Evolutionary conservation across 2,888 invertebrate genomes (phyloP), one percentile per base, ranked within the genome.

Genomic region (Spilosoma lubricipeda): DNA sequence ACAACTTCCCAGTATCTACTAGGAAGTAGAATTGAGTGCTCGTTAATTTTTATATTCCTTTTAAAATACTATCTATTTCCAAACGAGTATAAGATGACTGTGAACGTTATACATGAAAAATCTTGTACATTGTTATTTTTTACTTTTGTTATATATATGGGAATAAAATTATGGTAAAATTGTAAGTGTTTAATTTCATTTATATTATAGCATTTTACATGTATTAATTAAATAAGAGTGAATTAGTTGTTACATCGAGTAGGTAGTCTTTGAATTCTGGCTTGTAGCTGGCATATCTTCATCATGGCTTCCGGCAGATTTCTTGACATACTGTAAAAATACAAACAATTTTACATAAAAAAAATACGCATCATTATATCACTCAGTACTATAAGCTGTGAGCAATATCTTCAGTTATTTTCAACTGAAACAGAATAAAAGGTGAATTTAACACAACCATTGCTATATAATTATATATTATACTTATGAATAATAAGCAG

Each of bases 241-340:
- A 11, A 71, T 66, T 73, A 73, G 82, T 45, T 75, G 77, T 93
- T 93, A 95, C 94, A 95, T 94, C 76, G 93, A 89, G 82, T 96
- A 95, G 77, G 95, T 94, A 18, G 94, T 90, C 86, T 96, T 96
- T 66, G 95, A 92, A 78, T 94, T 94, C 86, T 95, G 95, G 79
- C 93, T 93, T 70, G 95, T 91, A 23, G 94, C 94, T 77, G 96
- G 93, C 79, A 96, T 91, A 77, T 97, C 97, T 86, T 97, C 97
- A 74, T 97, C 97, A 80, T 96, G 96, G 86, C 94, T 96, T 74
- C 96, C 96, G 72, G 95, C 93, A 71, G 96, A 96, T 89, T 97
- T 97, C 88, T 97, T 97, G 67, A 97, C 96, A 90, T 96, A 97
- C 97, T 97, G 91, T 74, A 90, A 90, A 75, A 82, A 63, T n/a